Conservation (phyloP, 2,888 invertebrate genomes). For the Junonia oenone region DNA sequence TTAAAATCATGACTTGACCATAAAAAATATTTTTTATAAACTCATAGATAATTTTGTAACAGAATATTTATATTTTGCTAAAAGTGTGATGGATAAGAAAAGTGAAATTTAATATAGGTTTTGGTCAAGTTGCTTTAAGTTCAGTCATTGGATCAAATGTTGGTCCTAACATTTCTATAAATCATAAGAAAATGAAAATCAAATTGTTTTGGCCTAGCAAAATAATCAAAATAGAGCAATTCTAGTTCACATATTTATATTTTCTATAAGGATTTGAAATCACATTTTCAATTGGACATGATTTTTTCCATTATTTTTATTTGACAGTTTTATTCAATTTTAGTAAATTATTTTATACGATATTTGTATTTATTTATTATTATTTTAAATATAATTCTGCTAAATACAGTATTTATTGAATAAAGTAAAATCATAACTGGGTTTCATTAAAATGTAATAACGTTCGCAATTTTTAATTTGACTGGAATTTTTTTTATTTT, state of each 20-base stretch:
- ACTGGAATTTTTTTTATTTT: too few species aligned
- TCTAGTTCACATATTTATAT: neutral
- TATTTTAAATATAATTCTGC: too few species aligned
- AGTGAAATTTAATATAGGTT: neutral
- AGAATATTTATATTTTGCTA: neutral
- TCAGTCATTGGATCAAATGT: neutral
- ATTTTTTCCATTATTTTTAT: constrained; percentile 1
- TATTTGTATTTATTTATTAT: too few species aligned
- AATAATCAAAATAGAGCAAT: neutral
- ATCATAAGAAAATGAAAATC: too few species aligned
- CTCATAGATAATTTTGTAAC: neutral
- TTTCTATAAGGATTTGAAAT: constrained; percentile 38
- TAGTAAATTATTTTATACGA: too few species aligned
- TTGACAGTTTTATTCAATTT: constrained; percentile 3
- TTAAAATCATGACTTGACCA: constrained; percentile 3
- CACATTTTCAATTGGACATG: constrained; percentile 32
- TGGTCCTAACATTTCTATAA: neutral
- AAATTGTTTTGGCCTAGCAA: neutral
- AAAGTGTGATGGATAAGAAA: neutral
- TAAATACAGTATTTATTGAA: too few species aligned
- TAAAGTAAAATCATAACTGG: too few species aligned
- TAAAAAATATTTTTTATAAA: neutral
- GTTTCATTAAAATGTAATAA: too few species aligned
- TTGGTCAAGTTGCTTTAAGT: constrained; percentile 1
- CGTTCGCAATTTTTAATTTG: too few species aligned